These are phyloP conservation scores for Semnopithecus entellus DNA, from an alignment of 2,113 vertebrate species.

Conservation along the genomic window DNA sequence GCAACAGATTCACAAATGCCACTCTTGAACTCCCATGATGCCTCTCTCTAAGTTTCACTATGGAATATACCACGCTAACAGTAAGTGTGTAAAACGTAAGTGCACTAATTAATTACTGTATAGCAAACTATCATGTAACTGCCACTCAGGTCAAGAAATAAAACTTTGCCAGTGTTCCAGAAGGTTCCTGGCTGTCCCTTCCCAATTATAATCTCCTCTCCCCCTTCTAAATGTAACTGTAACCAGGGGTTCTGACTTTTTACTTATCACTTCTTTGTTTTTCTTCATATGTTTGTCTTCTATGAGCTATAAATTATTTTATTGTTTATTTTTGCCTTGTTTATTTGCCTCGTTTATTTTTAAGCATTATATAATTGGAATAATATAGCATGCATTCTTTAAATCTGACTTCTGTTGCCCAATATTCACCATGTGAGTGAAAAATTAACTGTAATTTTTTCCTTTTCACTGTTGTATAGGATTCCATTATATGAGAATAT, in stretches of 20 bases:
- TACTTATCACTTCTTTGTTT: neutral
- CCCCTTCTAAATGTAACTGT: neutral
- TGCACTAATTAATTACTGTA: neutral
- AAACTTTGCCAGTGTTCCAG: neutral
- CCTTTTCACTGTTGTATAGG: neutral
- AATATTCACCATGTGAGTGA: neutral
- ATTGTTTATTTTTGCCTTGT: neutral
- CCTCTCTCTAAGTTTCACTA: neutral
- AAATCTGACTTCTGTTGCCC: neutral
- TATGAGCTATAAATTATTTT: neutral
- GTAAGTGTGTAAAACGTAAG: neutral
- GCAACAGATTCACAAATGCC: neutral
- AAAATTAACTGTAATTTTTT: neutral
- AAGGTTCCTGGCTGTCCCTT: neutral
- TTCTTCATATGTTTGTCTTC: neutral
- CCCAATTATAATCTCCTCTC: neutral
- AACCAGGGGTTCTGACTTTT: neutral
- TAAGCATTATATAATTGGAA: neutral
- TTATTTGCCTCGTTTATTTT: neutral
- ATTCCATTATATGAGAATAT: neutral
- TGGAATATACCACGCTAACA: neutral
- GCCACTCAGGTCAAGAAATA: neutral
- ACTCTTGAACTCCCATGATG: neutral
- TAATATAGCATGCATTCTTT: neutral
- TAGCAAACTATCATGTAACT: neutral